phyloP scores from a whole-genome alignment of 2,888 invertebrate species.

The Chloromyia formosa region DNA sequence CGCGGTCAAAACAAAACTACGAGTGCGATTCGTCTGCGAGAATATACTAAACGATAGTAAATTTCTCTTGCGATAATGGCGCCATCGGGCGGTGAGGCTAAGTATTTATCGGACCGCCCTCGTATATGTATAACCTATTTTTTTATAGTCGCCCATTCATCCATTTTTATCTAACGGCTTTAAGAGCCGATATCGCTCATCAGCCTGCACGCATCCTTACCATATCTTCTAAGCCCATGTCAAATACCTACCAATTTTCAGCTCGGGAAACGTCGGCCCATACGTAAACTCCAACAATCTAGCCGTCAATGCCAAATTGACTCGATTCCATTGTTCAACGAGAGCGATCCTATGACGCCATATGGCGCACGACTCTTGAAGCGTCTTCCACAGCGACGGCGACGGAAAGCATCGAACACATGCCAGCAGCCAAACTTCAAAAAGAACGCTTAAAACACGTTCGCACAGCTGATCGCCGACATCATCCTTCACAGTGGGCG shows the following conservation, averaged over 20 bases:
- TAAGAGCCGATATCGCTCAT: too few species aligned
- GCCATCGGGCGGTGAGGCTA: too few species aligned
- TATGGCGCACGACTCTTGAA: conserved; percentile 89
- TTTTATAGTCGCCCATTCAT: too few species aligned
- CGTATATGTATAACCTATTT: too few species aligned
- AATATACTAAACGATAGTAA: too few species aligned
- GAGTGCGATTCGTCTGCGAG: too few species aligned
- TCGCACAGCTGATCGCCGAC: conserved; percentile 96
- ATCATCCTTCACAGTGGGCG: conserved; percentile 92
- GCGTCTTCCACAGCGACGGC: conserved; percentile 94
- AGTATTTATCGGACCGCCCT: too few species aligned
- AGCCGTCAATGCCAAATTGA: conserved; percentile 88
- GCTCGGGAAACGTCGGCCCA: conserved; percentile 82
- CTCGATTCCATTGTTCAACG: conserved; percentile 94
- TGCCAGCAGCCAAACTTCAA: conserved; percentile 78
- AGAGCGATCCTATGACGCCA: conserved; percentile 95
- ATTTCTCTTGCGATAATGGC: too few species aligned
- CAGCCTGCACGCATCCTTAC: too few species aligned
- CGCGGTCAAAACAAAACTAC: too few species aligned
- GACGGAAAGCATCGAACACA: conserved; percentile 86
- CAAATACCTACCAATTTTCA: conserved; percentile 73
- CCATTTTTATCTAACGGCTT: too few species aligned
- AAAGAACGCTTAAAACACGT: conserved; percentile 89
- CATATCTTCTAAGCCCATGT: too few species aligned
- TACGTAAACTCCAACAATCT: conserved; percentile 87